Percentiles rank a stretch among this genome's conserved stretches.
phyloP scores from a whole-genome alignment of 2,888 invertebrate species.

The Leucoma salicis region DNA sequence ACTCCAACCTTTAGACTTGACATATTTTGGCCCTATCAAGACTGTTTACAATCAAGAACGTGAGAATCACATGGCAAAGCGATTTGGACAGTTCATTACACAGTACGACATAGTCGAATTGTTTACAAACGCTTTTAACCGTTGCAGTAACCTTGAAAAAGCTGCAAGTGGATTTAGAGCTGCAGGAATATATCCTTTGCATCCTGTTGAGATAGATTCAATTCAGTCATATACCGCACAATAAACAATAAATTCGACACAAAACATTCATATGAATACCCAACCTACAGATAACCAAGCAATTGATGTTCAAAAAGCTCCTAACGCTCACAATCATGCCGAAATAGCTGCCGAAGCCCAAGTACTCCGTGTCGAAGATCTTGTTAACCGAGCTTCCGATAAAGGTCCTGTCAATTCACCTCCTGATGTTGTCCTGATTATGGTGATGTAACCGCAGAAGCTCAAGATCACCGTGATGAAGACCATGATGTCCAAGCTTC shows the following conservation, averaged over 20 bases:
- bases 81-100: conserved; percentile 14
- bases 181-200: conserved; percentile 19
- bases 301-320: neutral
- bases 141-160: conserved; percentile 13
- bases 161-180: conserved; percentile 1
- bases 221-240: too few relatives aligned
- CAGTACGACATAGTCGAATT: conserved; percentile 18
- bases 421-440: too few relatives aligned
- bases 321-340: neutral
- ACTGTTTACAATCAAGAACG: conserved; percentile 15
- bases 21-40: conserved; percentile 14
- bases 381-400: neutral
- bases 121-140: conserved; percentile 20
- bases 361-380: neutral
- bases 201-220: neutral
- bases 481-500: neutral
- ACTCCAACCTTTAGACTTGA: conserved; percentile 5
- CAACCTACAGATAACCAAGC: neutral
- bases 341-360: neutral
- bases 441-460: too few relatives aligned
- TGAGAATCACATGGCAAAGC: conserved; percentile 8
- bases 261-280: neutral
- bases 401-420: neutral
- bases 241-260: too few relatives aligned
- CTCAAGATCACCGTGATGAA: neutral